These are phyloP conservation scores for Neodiprion pinetum DNA, from an alignment of 1,140 invertebrate species.

Conservation along the genomic window DNA sequence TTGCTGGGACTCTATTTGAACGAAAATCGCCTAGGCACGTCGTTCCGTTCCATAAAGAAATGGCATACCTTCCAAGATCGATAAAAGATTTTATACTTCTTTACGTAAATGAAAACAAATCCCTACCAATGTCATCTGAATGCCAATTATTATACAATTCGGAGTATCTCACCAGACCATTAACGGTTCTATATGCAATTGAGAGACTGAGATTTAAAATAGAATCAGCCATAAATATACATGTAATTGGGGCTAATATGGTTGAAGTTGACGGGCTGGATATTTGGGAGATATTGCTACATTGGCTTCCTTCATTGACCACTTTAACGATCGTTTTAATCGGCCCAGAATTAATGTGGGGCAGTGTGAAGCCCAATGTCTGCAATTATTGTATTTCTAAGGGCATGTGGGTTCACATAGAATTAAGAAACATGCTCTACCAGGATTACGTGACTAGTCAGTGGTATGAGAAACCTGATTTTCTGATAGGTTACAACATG, in stretches of 20 bases:
- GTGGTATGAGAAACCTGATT: constrained; percentile 39
- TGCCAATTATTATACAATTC: constrained; percentile 31
- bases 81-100: constrained; percentile 43
- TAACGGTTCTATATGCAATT: constrained; percentile 44
- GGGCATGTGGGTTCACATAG: constrained; percentile 32
- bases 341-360: constrained; percentile 42
- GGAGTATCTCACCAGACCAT: constrained; percentile 44
- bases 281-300: constrained; percentile 48
- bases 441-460: constrained; percentile 34
- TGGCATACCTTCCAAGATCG: constrained; percentile 32
- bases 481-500: constrained; percentile 49
- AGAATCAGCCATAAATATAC: constrained; percentile 33
- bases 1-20: constrained; percentile 29
- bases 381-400: constrained; percentile 37
- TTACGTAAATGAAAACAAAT: constrained; percentile 33
- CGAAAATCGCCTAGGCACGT: constrained; percentile 30
- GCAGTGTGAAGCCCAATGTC: constrained; percentile 26
- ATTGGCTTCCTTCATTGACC: constrained; percentile 39
- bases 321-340: constrained; percentile 39
- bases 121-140: constrained; percentile 27
- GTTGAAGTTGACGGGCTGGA: constrained; percentile 38
- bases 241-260: constrained; percentile 46
- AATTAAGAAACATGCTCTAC: constrained; percentile 35
- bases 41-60: constrained; percentile 31
- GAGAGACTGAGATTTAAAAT: constrained; percentile 35